These are phyloP conservation scores for Leptinotarsa defecta DNA, from an alignment of 1,140 invertebrate species.

Conservation along the genomic window DNA sequence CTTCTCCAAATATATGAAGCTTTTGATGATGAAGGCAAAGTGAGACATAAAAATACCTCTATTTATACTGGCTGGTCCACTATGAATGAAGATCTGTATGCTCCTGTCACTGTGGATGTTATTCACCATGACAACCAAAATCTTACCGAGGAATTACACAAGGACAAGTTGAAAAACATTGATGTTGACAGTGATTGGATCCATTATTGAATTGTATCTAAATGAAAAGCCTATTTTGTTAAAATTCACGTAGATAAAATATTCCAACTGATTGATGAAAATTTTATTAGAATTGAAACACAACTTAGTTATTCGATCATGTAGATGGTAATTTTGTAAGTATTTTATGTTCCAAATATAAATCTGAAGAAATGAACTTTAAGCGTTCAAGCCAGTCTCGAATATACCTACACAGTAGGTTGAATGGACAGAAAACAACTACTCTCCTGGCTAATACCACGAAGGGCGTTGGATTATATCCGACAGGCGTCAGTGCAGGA, in stretches of 20 bases:
- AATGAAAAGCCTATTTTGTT: neutral
- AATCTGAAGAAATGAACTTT: neutral
- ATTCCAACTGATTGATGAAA: neutral
- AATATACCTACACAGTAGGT: too few species aligned
- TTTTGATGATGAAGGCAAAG: conserved; percentile 70
- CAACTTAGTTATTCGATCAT: neutral
- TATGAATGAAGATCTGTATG: conserved; percentile 51
- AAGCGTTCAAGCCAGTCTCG: too few species aligned
- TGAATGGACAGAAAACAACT: too few species aligned
- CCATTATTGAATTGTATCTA: neutral
- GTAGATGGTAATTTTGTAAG: neutral
- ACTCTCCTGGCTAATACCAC: too few species aligned
- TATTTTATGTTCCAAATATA: neutral
- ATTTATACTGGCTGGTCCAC: conserved; percentile 59
- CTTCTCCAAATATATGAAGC: conserved; percentile 77
- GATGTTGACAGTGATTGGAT: conserved; percentile 48
- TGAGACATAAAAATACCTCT: conserved; percentile 75
- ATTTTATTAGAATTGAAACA: neutral
- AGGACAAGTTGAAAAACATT: conserved; percentile 48
- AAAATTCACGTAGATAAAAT: neutral
- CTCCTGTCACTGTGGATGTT: conserved; percentile 48
- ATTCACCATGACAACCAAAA: conserved; percentile 42
- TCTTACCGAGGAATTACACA: conserved; percentile 46
- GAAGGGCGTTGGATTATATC: too few species aligned
- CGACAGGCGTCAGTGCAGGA: too few species aligned